These are phyloP conservation scores for Pituophis catenifer DNA, from an alignment of 2,113 vertebrate species.

Conservation along the genomic window DNA sequence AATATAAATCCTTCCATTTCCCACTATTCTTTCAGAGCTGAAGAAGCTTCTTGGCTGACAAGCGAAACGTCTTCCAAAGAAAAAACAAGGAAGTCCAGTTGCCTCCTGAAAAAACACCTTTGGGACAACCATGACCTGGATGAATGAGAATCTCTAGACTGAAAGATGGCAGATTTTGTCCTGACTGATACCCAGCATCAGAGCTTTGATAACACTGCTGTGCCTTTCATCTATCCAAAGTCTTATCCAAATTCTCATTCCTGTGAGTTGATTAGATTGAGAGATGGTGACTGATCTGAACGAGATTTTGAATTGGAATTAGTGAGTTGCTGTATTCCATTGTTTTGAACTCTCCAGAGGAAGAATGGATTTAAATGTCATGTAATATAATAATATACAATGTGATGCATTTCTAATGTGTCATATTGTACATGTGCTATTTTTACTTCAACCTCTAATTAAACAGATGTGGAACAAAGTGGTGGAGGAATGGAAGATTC, in stretches of 20 bases:
- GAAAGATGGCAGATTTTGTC: not conserved
- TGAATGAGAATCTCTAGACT: not conserved
- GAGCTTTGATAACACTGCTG: not conserved
- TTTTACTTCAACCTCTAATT: not conserved
- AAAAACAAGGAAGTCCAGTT: no score
- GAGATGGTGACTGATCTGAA: not conserved
- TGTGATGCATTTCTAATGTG: not conserved
- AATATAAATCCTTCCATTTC: no score
- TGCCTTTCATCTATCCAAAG: not conserved
- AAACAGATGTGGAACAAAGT: not conserved
- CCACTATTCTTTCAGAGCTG: no score
- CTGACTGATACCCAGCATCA: not conserved
- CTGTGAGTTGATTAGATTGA: no score
- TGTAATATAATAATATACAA: not conserved
- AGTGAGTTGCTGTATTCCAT: not conserved
- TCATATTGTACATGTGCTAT: not conserved
- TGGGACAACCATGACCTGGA: no score
- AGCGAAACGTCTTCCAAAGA: no score
- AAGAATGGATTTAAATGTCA: not conserved
- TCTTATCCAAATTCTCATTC: not conserved
- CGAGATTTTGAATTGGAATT: not conserved
- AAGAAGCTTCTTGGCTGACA: no score
- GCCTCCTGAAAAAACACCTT: no score
- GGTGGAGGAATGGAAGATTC: not conserved
- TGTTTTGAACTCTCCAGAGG: not conserved